Conservation (phyloP, 1,140 invertebrate species). For the Bombus consobrinus region DNA sequence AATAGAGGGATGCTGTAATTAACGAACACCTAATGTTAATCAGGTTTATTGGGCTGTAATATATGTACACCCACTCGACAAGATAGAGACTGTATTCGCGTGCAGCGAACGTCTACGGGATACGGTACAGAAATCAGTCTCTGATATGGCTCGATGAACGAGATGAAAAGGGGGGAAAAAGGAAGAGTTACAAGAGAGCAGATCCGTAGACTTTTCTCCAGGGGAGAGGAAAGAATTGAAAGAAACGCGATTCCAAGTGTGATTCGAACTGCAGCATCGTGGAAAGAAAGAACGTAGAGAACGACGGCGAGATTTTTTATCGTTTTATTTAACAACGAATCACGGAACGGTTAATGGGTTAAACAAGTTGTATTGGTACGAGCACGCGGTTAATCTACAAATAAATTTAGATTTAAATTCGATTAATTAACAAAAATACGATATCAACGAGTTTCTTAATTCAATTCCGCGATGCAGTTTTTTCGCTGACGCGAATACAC, state of each 20-base stretch:
- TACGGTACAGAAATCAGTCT: neutral
- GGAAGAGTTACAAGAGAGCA: neutral
- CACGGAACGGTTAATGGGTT: no score
- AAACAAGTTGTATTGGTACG: neutral
- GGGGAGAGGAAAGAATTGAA: conserved; percentile 6
- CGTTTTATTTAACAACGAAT: neutral
- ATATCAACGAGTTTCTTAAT: conserved; percentile 4
- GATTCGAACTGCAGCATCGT: neutral
- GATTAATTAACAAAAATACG: neutral
- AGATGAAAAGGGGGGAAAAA: neutral
- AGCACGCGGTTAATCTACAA: neutral
- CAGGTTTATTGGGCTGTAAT: conserved; percentile 66
- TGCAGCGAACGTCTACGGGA: conserved; percentile 1
- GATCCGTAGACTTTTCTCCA: neutral
- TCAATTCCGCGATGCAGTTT: neutral
- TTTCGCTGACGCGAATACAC: neutral
- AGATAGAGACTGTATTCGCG: conserved; percentile 45
- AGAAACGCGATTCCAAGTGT: neutral
- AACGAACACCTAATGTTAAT: conserved; percentile 69
- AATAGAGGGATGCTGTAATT: conserved; percentile 64
- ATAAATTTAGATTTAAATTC: conserved; percentile 7
- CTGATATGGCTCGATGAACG: conserved; percentile 8
- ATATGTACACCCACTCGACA: conserved; percentile 45
- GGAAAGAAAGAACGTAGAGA: neutral
- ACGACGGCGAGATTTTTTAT: neutral